Percentiles rank a stretch among this genome's conserved stretches.
Evolutionary conservation across 2,888 invertebrate species (phyloP).

Genomic region (Shargacucullia verbasci): DNA sequence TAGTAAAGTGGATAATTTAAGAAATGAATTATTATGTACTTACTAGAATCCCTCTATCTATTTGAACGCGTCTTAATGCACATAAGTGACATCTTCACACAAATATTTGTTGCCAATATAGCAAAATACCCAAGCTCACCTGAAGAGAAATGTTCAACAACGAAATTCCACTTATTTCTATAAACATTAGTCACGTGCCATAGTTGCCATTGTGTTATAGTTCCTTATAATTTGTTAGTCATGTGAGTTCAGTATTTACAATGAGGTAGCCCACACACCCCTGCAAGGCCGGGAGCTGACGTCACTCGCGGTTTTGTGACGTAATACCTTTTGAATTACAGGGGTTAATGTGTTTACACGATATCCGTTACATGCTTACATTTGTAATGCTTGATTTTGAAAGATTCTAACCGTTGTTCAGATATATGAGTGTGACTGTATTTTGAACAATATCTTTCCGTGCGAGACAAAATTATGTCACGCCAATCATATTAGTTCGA

Average conservation of each 20-base stretch:
- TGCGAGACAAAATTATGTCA: too few relatives aligned
- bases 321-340: conserved; percentile 13
- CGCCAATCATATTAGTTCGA: too few relatives aligned
- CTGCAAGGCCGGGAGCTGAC: conserved; percentile 30
- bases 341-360: conserved; percentile 15
- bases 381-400: background rate
- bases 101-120: conserved; percentile 2
- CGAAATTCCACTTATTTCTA: conserved; percentile 19
- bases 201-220: conserved; percentile 8
- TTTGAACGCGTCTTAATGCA: too few relatives aligned
- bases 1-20: too few relatives aligned
- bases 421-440: too few relatives aligned
- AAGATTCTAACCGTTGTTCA: too few relatives aligned
- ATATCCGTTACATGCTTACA: background rate
- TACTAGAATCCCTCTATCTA: too few relatives aligned
- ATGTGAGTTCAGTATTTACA: conserved; percentile 28
- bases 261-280: conserved; percentile 27
- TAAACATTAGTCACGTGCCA: conserved; percentile 29
- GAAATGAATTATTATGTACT: too few relatives aligned
- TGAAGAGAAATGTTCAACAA: conserved; percentile 13
- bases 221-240: conserved; percentile 34
- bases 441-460: too few relatives aligned
- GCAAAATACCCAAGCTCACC: conserved; percentile 1
- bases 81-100: background rate
- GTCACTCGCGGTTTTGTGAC: conserved; percentile 14